Percentiles rank a stretch among this genome's conserved stretches.
Conservation (phyloP, 1,140 invertebrate genomes). For the Mactra quadrangularis region DNA sequence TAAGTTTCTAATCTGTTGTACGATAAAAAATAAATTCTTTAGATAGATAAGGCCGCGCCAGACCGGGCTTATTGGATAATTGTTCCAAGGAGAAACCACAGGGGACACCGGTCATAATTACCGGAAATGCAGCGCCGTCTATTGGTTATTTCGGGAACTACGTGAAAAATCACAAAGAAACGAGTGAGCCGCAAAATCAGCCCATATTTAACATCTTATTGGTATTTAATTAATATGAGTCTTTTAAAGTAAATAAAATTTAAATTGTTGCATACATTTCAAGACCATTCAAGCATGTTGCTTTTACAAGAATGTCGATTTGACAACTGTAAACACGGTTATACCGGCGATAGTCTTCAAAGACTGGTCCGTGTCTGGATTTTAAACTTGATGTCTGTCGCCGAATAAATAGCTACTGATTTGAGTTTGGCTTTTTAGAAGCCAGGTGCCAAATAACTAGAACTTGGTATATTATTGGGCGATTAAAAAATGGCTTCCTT, state of each 20-base stretch:
- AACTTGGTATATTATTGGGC: no score
- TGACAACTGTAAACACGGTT: not conserved
- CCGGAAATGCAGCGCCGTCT: constrained; percentile 30
- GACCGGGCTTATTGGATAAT: no score
- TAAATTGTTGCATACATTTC: not conserved
- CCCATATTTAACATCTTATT: constrained; percentile 20
- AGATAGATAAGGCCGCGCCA: no score
- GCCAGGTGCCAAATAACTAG: no score
- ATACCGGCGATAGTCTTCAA: not conserved
- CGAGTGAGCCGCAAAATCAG: constrained; percentile 25
- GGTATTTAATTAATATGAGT: not conserved
- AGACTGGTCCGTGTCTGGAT: no score
- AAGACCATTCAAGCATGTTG: not conserved
- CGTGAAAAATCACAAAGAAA: constrained; percentile 47
- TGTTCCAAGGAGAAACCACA: not conserved
- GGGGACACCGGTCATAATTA: constrained; percentile 35
- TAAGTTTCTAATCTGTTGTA: no score
- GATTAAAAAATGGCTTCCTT: no score
- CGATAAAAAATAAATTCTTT: no score
- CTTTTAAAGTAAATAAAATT: not conserved
- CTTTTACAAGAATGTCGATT: not conserved
- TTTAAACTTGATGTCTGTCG: no score
- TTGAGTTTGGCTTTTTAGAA: no score
- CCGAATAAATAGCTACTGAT: no score
- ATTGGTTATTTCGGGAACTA: constrained; percentile 39